Conservation (phyloP, 1,140 invertebrate genomes). For the Eupristina koningsbergeri region DNA sequence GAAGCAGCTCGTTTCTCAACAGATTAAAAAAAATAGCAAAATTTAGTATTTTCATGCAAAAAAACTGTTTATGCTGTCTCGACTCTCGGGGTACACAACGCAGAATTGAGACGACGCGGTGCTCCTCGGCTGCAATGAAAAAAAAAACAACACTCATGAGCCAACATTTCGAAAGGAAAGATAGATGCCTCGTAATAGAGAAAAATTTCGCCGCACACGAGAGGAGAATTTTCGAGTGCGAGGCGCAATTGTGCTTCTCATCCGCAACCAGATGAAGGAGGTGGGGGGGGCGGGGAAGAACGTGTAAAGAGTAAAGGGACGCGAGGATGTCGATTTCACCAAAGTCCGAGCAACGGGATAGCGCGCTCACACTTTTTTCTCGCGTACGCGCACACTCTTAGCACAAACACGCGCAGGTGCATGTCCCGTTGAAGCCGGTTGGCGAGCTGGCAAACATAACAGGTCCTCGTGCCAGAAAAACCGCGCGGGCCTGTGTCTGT, state of each 20-base stretch:
- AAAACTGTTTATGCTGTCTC: not conserved
- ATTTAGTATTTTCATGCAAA: not conserved
- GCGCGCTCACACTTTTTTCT: not conserved
- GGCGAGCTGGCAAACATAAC: conserved; percentile 2
- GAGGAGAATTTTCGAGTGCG: conserved; percentile 4
- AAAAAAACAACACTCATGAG: not conserved
- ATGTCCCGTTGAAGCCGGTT: not conserved
- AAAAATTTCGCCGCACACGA: not conserved
- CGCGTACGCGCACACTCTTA: conserved; percentile 19
- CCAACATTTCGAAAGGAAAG: conserved; percentile 1
- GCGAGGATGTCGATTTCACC: not conserved
- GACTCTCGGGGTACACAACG: not conserved
- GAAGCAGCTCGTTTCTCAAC: not conserved
- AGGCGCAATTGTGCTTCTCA: not conserved
- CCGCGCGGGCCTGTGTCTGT: too few species aligned
- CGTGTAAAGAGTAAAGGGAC: not conserved
- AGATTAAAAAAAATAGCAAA: not conserved
- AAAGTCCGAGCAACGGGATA: conserved; percentile 34
- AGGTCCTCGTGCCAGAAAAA: conserved; percentile 44
- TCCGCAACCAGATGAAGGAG: not conserved
- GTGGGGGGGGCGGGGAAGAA: not conserved
- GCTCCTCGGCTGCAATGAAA: not conserved
- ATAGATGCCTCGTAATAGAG: not conserved
- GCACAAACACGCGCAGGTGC: not conserved
- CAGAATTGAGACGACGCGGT: not conserved